Evolutionary conservation across 1,140 invertebrate genomes (phyloP).

Genomic region (Papilio polyxenes): DNA sequence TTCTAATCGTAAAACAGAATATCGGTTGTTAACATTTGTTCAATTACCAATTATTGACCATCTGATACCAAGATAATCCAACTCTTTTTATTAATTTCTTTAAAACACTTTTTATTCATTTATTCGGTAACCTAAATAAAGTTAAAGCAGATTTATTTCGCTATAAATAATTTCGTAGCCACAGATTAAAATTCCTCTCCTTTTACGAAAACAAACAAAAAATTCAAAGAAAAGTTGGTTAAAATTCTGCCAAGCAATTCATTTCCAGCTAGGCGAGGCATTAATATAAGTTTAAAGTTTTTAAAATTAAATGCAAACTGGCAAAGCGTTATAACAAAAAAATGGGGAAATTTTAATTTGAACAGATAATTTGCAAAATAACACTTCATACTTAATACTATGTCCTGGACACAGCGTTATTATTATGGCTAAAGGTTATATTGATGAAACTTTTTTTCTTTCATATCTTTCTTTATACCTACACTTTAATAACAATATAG

Average conservation of each 20-base stretch:
- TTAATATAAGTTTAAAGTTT: conserved; percentile 17
- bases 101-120: too few relatives aligned
- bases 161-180: background rate
- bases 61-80: too few relatives aligned
- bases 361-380: background rate
- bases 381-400: background rate
- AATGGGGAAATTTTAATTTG: background rate
- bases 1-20: too few relatives aligned
- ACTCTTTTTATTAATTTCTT: too few relatives aligned
- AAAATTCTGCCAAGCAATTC: conserved; percentile 18
- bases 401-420: background rate
- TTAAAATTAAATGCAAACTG: conserved; percentile 8
- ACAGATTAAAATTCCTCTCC: conserved; percentile 1
- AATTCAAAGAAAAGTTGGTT: conserved; percentile 4
- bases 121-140: background rate
- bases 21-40: too few relatives aligned
- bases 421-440: background rate
- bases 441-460: background rate
- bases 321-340: background rate
- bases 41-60: too few relatives aligned
- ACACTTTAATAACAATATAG: too few relatives aligned
- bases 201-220: background rate
- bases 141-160: background rate
- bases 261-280: background rate
- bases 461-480: background rate